Evolutionary conservation across 2,888 invertebrate species (phyloP), one percentile per base, ranked within the genome.

Genomic region (Volucella zonaria): DNA sequence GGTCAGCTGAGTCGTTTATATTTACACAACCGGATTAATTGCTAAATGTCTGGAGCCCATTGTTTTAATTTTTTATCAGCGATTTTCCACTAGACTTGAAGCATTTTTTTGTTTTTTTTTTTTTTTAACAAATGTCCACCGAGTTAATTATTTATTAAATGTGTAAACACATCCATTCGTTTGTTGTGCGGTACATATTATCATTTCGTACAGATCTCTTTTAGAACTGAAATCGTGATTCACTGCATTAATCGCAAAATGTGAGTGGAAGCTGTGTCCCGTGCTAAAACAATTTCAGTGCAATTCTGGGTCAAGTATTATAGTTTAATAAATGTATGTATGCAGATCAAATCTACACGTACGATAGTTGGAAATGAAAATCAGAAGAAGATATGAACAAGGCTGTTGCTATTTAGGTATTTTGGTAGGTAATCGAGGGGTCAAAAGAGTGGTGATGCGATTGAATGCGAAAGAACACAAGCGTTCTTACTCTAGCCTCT

Each of bases 1-100:
- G 83, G 83, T 67, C 75, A 71, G 49, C 66, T 66, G 70, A 74
- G 70, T 76, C 52, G 43, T 64, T 74, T 54, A 23, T 80, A 80
- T 80, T 80, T 80, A 67, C 59, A 79, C 83, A 83, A 83, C 83
- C 83, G 83, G 83, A 83, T 83, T 80, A 83, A 80, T 83, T 80
- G 80, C 83, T 73, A 52, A 79, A 77, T 74, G 61, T 66, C 75
- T 80, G 52, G 62, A 45, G 78, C 61, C 78, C 73, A 82, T 82
- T 80, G 80, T 83, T 70, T 77, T 67, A 77, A 66, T 68, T 70
- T 66, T 78, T 74, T 12, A n/a, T 9, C 49, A n/a, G 14, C 49
- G n/a, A 38, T 58, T 52, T 52, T 62, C 10, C 23, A 56, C 14
- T 58, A 59, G 67, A 67, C 49, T 42, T 56, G 62, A 62, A 49